Percentiles rank a stretch among this genome's conserved stretches.
Conservation (phyloP, 1,140 invertebrate genomes). For the Sinonovacula constricta region DNA sequence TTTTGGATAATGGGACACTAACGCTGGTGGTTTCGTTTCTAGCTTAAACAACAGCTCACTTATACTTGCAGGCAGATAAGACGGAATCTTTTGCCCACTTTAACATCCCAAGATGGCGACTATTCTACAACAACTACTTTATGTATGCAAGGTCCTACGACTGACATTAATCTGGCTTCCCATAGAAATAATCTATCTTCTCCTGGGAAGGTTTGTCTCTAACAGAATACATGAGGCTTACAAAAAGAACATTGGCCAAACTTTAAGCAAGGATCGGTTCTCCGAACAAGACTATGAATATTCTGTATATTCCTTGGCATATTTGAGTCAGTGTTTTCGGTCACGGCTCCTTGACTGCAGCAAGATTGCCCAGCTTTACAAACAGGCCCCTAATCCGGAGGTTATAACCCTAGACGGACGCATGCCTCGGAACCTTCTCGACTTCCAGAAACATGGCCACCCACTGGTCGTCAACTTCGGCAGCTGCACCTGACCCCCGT, state of each 20-base stretch:
- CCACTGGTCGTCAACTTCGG: conserved; percentile 66
- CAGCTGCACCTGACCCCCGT: conserved; percentile 71
- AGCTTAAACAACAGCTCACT: too few relatives aligned
- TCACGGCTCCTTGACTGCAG: neutral
- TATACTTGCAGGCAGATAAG: too few relatives aligned
- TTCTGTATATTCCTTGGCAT: neutral
- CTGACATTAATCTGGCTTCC: conserved; percentile 22
- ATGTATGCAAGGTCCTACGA: too few relatives aligned
- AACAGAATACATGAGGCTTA: neutral
- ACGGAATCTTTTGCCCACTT: too few relatives aligned
- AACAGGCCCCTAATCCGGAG: conserved; percentile 10
- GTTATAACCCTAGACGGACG: conserved; percentile 14
- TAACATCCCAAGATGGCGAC: too few relatives aligned
- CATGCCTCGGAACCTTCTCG: conserved; percentile 34
- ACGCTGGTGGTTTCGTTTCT: too few relatives aligned
- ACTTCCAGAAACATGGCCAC: conserved; percentile 48
- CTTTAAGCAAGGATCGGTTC: conserved; percentile 1
- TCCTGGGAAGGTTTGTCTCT: conserved; percentile 9
- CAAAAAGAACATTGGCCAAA: neutral
- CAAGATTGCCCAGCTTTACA: neutral
- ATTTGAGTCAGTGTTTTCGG: conserved; percentile 5
- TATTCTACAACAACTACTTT: too few relatives aligned
- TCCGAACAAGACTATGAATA: conserved; percentile 8
- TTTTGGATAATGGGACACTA: too few relatives aligned
- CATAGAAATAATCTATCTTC: neutral